These are phyloP conservation scores for Listrodromus nycthemerus DNA, from an alignment of 2,888 invertebrate genomes.

Conservation along the genomic window DNA sequence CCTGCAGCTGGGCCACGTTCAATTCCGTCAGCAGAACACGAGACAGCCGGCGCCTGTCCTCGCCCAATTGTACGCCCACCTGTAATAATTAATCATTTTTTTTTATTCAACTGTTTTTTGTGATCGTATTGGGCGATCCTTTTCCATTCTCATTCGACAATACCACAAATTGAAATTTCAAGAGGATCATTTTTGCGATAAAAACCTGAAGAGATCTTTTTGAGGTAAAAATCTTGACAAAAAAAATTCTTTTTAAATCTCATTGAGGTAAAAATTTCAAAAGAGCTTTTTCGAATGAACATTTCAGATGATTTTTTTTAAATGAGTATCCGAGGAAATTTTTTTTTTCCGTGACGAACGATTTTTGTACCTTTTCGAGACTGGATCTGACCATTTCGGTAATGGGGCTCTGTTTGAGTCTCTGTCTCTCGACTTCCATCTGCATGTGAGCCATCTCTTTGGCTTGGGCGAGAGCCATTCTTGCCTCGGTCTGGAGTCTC, in stretches of 20 bases:
- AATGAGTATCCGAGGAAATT: no score
- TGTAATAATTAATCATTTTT: conserved; percentile 74
- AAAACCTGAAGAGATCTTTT: no score
- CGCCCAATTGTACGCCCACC: conserved; percentile 93
- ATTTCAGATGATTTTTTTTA: no score
- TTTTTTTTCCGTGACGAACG: background rate
- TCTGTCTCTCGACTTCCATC: conserved; percentile 93
- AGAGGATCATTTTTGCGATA: background rate
- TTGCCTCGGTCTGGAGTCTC: conserved; percentile 93
- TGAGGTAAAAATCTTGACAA: no score
- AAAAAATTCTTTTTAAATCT: no score
- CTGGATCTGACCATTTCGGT: conserved; percentile 94
- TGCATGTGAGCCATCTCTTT: conserved; percentile 96
- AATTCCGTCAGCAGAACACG: conserved; percentile 95
- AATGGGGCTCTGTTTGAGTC: conserved; percentile 91
- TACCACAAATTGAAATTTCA: no score
- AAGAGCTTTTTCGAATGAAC: no score
- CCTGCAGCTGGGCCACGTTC: conserved; percentile 97
- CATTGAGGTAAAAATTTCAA: no score
- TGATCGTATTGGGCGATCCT: background rate
- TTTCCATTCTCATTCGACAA: no score
- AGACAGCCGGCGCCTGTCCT: conserved; percentile 93
- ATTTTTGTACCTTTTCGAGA: conserved; percentile 87
- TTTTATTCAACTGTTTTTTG: background rate
- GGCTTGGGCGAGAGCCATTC: conserved; percentile 94